Evolutionary conservation across 2,797 vertebrate genomes (phyloP), one percentile per base, ranked within the genome.

Genomic region (Takifugu ocellatus): DNA sequence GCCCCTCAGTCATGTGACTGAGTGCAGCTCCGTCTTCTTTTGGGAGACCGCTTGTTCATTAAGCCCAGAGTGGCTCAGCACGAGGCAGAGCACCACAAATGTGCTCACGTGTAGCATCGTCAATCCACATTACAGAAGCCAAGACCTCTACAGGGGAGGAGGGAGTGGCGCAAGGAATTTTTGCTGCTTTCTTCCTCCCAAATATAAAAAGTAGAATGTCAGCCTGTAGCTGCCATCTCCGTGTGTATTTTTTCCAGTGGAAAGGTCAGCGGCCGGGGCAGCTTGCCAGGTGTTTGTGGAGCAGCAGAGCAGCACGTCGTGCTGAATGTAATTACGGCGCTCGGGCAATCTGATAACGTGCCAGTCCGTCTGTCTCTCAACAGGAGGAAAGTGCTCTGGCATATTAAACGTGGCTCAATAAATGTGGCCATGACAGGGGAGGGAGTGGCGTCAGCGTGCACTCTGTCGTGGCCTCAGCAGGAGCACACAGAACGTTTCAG

Each of bases 11-110:
- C 80, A 54, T 52, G 67, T 49, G 78, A 76, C 62, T 85, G 82
- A 77, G 78, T 78, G 80, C 73, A 53, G 69, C 89, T 92, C 77
- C 53, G 69, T 90, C 88, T 91, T 91, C 61, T 67, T 90, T 90
- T 81, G 24, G 59, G 55, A 47, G 36, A 63, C 62, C 39, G 66
- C 75, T 73, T 78, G 76, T 87, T 88, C 88, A 82, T 90, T 89
- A 87, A 70, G 63, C 44, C 55, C 53, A 56, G 61, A 56, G 48
- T 66, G 73, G 76, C 84, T 77, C 84, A 77, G 79, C 67, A 61
- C 84, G 84, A 78, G 83, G 78, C 56, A 24, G 72, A 74, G 78
- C 62, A 75, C 64, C 50, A 59, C 59, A 70, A 64, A 61, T 63
- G 58, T 54, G 29, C 79, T 76, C 59, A 68, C 68, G 72, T 67